Evolutionary conservation across 2,888 invertebrate species (phyloP).

Genomic region (Eupithecia inturbata): DNA sequence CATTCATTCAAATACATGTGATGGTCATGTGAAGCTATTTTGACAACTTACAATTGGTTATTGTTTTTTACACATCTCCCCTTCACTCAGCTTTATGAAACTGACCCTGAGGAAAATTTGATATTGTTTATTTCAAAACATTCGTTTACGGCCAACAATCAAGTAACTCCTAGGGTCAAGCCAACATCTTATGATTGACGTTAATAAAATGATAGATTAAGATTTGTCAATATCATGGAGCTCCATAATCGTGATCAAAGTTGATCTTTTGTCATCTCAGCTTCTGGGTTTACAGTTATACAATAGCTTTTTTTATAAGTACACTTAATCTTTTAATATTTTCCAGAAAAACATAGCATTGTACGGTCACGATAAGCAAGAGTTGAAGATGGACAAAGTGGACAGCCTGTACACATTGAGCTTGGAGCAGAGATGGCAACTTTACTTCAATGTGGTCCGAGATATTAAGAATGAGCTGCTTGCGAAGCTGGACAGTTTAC

Average conservation of each 20-base stretch:
- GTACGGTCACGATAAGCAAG: constrained; percentile 43
- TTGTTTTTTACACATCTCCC: too few species aligned
- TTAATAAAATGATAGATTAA: background rate
- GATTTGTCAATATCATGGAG: background rate
- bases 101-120: too few species aligned
- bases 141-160: background rate
- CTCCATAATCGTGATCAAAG: background rate
- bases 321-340: background rate
- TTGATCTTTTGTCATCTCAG: background rate
- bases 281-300: background rate
- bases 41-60: background rate
- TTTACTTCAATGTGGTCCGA: constrained; percentile 61
- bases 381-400: constrained; percentile 41
- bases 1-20: background rate
- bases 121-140: too few species aligned
- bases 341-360: constrained; percentile 59
- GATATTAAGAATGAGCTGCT: constrained; percentile 58
- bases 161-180: background rate
- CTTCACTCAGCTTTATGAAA: too few species aligned
- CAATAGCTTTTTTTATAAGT: background rate
- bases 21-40: background rate
- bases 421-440: constrained; percentile 64
- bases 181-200: background rate
- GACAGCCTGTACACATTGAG: constrained; percentile 57
- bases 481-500: constrained; percentile 60